Base-by-base conservation (phyloP, 2,113 vertebrate genomes). In the Capreolus pygargus region DNA sequence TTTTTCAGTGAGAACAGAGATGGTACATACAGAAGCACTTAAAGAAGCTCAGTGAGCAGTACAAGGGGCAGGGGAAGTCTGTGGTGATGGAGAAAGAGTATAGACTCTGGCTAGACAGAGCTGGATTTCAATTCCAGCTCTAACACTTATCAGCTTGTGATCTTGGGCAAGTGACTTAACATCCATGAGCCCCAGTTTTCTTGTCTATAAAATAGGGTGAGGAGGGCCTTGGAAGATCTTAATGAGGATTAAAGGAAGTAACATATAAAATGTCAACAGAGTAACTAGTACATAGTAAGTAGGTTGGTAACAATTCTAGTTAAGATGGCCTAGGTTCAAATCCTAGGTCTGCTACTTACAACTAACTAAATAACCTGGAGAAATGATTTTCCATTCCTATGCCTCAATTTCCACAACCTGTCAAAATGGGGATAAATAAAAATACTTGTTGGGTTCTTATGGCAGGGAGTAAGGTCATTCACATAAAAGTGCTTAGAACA, bases 351-450 rank as follows among this genome's bases (percentile, higher is more conserved):
- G 78, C 30, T 39, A 70, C n/a, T 87, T 79, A 93, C 7, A 93
- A 58, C 90, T 60, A 83, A 90, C 52, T 84, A 76, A 92, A 55
- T 67, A 94, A 92, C 28, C 82, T 55, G n/a, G 27, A 50, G 12
- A 93, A 57, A 78, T 67, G 10, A 86, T 82, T 92, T 89, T 67
- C 54, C 78, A 86, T 28, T 67, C 58, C 86, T 93, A 52, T 82
- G 76, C 86, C 86, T 96, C 67, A 67, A 81, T 96, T 94, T 89
- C 82, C 27, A 89, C 33, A 70, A 91, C 58, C 78, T 82, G 5
- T 91, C 95, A 93, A 54, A 91, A 81, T 50, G 16, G 13, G 23
- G 87, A 93, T 74, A 94, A 91, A 91, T 58, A 76, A 93, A 93
- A 91, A 91, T 64, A 45, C 15, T 83, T 3, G 15, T 21, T 87